Evolutionary conservation across 2,797 vertebrate species (phyloP), one percentile per base, ranked within the genome.

Genomic region (Acanthurus tractus): DNA sequence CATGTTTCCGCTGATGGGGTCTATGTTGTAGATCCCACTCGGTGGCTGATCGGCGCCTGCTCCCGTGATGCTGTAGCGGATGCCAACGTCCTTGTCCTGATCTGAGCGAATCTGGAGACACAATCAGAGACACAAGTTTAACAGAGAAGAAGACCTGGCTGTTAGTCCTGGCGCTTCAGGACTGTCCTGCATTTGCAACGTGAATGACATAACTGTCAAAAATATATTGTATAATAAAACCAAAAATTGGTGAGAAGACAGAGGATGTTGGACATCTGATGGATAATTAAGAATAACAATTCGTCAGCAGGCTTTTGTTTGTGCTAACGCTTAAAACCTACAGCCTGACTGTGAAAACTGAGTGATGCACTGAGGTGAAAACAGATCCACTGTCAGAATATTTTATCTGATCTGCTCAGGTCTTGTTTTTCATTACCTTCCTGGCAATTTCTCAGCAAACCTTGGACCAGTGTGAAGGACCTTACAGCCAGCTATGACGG

Each of bases 21-120:
- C 98, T 2, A 99, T 99, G 93, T 94, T 99, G 94, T 99, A 99
- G 71, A 99, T 96, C 66, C 98, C 98, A 89, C 96, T 97, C 0
- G 98, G 98, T 0, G 98, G 98, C 93, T 99, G 98, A 94, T 99
- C 98, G 0, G 98, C 98, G 0, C 98, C 98, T 7, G 97, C 97
- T 8, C 98, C 98, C 0, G 98, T 99, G 94, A 99, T 96, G 94
- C 98, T 99, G 95, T 99, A 99, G 8, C 98, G 96, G 88, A 99
- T 98, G 65, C 97, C 97, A 48, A 96, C 97, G 74, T 98, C 97
- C n/a, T 96, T 97, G 93, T 99, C 98, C 79, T 99, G 98, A 91
- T 99, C 98, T 0, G 98, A 99, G 34, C 98, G 97, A 89, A 99
- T 99, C 98, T 99, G 95, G 40, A 67, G 72, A 72, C 14, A 81